Evolutionary conservation across 2,888 invertebrate species (phyloP).

Genomic region (Tillus elongatus): DNA sequence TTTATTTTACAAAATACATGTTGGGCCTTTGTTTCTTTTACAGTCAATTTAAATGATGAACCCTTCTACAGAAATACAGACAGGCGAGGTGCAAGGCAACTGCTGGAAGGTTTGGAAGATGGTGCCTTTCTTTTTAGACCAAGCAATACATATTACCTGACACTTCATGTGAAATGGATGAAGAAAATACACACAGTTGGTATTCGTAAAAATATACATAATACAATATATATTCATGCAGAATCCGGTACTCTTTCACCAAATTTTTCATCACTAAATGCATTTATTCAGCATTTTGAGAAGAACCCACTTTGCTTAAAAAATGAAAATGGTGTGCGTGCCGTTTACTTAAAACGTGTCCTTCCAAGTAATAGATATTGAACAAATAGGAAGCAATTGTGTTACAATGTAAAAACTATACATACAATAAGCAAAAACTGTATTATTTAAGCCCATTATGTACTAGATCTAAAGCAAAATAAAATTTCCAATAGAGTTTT

Average conservation of each 20-base stretch:
- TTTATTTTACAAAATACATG: no score
- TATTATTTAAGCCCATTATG: no score
- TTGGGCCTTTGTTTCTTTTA: no score
- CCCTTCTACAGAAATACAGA: conserved; percentile 25
- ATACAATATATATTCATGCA: conserved; percentile 19
- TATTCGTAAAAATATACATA: conserved; percentile 18
- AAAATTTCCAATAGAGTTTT: no score
- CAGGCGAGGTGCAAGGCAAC: conserved; percentile 24
- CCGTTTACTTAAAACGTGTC: conserved; percentile 19
- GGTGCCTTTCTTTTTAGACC: conserved; percentile 26
- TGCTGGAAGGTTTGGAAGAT: conserved; percentile 19
- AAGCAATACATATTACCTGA: conserved; percentile 21
- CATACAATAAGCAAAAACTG: no score
- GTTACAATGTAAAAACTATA: no score
- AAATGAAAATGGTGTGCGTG: conserved; percentile 13
- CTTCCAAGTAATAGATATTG: conserved; percentile 15
- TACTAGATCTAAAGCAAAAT: no score
- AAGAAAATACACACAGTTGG: conserved; percentile 23
- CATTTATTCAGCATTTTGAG: conserved; percentile 22
- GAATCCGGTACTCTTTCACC: conserved; percentile 15
- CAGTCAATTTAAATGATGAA: conserved; percentile 23
- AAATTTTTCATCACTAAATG: conserved; percentile 22
- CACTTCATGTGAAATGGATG: conserved; percentile 21
- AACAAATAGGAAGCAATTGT: no score
- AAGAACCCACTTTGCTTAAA: conserved; percentile 19